These are phyloP conservation scores for Acomys russatus DNA, from an alignment of 2,797 vertebrate species.

Conservation along the genomic window DNA sequence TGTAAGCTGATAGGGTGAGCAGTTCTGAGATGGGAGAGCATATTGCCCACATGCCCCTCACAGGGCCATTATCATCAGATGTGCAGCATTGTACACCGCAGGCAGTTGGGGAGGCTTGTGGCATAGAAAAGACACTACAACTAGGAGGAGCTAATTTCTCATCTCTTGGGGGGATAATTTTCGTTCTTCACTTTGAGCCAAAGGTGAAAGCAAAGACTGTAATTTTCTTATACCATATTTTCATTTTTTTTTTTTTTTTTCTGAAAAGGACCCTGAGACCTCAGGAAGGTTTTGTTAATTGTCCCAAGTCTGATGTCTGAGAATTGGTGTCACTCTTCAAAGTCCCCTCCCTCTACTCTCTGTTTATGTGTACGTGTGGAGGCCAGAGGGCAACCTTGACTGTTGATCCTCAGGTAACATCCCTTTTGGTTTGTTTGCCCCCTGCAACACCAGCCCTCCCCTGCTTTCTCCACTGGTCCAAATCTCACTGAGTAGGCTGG, in stretches of 20 bases:
- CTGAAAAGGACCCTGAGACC: neutral
- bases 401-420: neutral
- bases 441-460: no score
- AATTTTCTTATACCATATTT: neutral
- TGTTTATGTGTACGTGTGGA: neutral
- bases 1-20: neutral
- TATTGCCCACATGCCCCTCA: neutral
- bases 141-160: neutral
- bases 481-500: neutral
- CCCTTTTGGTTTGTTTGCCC: neutral
- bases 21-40: neutral
- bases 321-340: neutral
- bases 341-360: neutral
- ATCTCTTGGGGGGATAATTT: neutral
- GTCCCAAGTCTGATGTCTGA: neutral
- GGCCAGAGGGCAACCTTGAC: neutral
- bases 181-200: neutral
- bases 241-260: neutral
- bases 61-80: neutral
- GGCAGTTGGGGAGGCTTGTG: neutral
- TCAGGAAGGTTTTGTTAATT: neutral
- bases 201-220: neutral
- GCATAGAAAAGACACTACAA: conserved; percentile 3
- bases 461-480: neutral
- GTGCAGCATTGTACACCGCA: neutral